Evolutionary conservation across 1,140 invertebrate species (phyloP), one percentile per base, ranked within the genome.

Genomic region (Atopsyche davidsoni): DNA sequence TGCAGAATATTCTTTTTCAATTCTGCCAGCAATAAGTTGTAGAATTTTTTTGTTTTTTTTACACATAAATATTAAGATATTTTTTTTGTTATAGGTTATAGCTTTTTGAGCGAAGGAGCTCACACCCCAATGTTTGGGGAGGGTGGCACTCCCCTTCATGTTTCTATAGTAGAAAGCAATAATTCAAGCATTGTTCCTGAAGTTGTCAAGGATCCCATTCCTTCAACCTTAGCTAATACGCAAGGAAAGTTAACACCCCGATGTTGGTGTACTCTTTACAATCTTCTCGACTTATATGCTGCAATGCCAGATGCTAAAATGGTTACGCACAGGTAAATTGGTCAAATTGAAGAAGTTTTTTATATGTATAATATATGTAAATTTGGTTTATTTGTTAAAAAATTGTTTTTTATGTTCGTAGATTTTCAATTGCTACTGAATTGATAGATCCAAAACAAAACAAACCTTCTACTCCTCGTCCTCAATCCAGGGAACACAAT

Each of bases 241-340:
- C 49, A 62, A 32, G 60, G 54, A 31, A 66, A 67, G 55, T 52
- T 73, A 48, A 86, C 83, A 1, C 89, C 89, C 10, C 81, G 85
- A 56, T 98, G 93, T 63, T 98, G 93, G 93, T 86, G 89, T 64
- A 96, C 90, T 4, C 85, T 98, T 54, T 96, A 93, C 64, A 85
- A 92, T 66, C 75, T 97, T 13, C 69, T 98, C 24, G 91, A 96
- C 62, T 69, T 96, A 16, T 96, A 98, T 64, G 90, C 92, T 2
- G 92, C 88, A 13, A 89, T 92, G 79, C 92, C 93, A 0, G 92
- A 96, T 63, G 89, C 89, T 0, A 95, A 96, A 68, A 96, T 91
- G 1, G 86, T 96, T 10, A 70, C 68, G n/a, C 70, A 73, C 58
- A 66, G 70, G 70, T 69, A 34, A 45, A 23, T 32, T 2, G 17